A percentile compares a stretch with the other conserved stretches of the same genome.
phyloP scores from a whole-genome alignment of 2,797 vertebrate species.

The Chaenodraco wilsoni region DNA sequence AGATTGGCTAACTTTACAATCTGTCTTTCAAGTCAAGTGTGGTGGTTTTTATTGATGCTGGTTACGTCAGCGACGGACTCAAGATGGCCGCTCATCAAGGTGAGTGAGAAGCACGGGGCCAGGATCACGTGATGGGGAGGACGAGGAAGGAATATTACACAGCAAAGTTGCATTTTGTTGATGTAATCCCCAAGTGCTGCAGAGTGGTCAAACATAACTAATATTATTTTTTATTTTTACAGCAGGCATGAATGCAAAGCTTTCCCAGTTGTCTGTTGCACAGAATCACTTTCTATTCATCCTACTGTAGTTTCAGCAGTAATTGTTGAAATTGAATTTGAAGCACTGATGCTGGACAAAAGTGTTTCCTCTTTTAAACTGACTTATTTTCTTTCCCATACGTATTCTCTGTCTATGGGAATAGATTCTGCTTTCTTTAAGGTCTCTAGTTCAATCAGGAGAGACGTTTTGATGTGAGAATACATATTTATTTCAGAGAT shows the following conservation, averaged over 20 bases:
- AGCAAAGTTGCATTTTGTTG: not conserved
- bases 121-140: not conserved
- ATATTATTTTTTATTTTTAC: not conserved
- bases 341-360: not conserved
- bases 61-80: not conserved
- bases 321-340: not conserved
- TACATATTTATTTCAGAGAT: no score
- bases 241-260: conserved; percentile 4
- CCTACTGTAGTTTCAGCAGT: not conserved
- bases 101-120: not conserved
- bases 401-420: not conserved
- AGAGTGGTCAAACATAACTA: no score
- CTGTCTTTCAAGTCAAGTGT: not conserved
- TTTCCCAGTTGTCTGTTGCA: not conserved
- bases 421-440: no score
- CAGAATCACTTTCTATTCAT: not conserved
- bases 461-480: no score
- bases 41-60: not conserved
- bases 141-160: not conserved
- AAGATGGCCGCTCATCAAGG: not conserved
- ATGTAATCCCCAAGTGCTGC: not conserved
- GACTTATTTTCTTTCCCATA: not conserved
- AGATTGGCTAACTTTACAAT: not conserved
- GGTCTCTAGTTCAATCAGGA: no score
- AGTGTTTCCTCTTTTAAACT: not conserved